Evolutionary conservation across 2,888 invertebrate species (phyloP), one percentile per base, ranked within the genome.

Genomic region (Arctia plantaginis): DNA sequence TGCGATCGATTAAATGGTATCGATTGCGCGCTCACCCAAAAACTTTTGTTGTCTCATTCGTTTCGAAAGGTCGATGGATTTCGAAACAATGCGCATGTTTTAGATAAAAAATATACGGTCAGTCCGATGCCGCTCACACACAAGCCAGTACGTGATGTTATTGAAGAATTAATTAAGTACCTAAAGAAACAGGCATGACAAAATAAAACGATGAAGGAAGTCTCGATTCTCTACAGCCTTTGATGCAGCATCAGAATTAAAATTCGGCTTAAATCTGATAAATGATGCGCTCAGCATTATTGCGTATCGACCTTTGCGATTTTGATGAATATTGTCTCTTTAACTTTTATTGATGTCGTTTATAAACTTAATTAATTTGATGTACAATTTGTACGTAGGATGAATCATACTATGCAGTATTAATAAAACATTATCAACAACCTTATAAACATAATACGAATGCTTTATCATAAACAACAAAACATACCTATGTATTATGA

Each of bases 91-190:
- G 59, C 65, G 51, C n/a, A 51, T 68, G 55, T 64, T 72, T 66
- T 70, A 70, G 77, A 51, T 41, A 70, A 44, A 66, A 74, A 78
- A 72, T 79, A 75, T 81, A 83, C 85, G 89, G 89, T 89, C 90
- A 89, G 77, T 83, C 77, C 72, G 78, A 75, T 88, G 88, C 83
- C 85, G 88, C 87, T 84, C 89, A 90, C 88, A 89, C 80, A 86
- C 86, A 87, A 82, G 81, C 59, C 77, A 73, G 84, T 89, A 92
- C 93, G 93, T 93, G 93, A 91, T 88, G 90, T 87, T 87, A 92
- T 92, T 91, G 90, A 88, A 77, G 85, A 91, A 89, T 92, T 93
- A 93, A 93, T 93, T 91, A 92, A 88, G 85, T 82, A 86, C 84
- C 80, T 75, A 81, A 79, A 82, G 85, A 67, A 78, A 82, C 76